Conservation (phyloP, 2,113 vertebrate genomes). For the Salvelinus alpinus region DNA sequence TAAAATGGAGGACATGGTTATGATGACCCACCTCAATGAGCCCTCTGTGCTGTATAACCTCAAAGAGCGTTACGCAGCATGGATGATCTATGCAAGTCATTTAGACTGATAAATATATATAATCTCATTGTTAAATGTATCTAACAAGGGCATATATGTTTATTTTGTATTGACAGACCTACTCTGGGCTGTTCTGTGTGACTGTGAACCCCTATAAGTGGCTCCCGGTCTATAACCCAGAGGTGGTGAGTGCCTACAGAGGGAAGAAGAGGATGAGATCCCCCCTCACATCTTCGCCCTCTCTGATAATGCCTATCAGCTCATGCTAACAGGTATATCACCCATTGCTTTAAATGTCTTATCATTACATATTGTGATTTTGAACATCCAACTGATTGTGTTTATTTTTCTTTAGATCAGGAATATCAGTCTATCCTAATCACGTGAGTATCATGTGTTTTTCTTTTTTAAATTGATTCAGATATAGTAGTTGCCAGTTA, state of each 20-base stretch:
- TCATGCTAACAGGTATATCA: not conserved
- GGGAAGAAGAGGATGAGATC: constrained; percentile 82
- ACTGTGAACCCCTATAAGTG: constrained; percentile 56
- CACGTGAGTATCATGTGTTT: not conserved
- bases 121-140: too few species aligned
- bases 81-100: constrained; percentile 89
- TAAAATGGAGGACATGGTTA: constrained; percentile 79
- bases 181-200: constrained; percentile 69
- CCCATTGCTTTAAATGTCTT: not conserved
- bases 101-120: too few species aligned
- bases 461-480: not conserved
- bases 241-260: constrained; percentile 66
- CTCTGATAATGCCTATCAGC: not conserved
- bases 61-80: constrained; percentile 87
- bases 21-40: constrained; percentile 80
- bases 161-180: not conserved
- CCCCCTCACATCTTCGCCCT: constrained; percentile 31
- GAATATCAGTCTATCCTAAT: not conserved
- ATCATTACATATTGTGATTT: not conserved
- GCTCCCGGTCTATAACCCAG: constrained; percentile 69
- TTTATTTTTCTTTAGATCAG: constrained; percentile 17
- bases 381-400: not conserved
- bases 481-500: not conserved
- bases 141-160: too few species aligned
- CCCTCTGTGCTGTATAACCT: constrained; percentile 81